Base-by-base conservation (phyloP, 2,113 vertebrate species). In the Pardalotus punctatus region DNA sequence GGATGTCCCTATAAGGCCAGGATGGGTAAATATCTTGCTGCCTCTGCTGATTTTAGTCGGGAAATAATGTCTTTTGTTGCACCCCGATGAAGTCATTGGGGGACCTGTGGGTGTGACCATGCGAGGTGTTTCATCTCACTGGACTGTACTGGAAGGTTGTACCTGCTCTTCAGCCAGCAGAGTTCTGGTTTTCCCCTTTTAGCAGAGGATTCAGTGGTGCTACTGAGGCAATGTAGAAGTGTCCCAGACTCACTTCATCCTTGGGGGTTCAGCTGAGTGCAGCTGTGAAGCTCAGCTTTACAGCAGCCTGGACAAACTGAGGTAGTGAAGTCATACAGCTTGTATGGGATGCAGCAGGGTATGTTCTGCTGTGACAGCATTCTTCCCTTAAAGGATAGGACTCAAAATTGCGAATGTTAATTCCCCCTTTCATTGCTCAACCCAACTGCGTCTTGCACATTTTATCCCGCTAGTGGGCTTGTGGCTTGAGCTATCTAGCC, bases 391-490 rank as follows among this genome's bases (percentile, higher is more conserved):
- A 29, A 77, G 18, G 11, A 17, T 62, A 24, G 29, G 27, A 10
- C 60, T 86, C 2, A 7, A 45, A 83, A 76, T n/a, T 48, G 0
- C 0, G 4, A 64, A 12, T 76, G 12, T 28, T 31, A n/a, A 57
- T 64, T 91, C 33, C 88, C 15, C 17, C n/a, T 62, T 62, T 24
- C 10, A 27, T 47, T 88, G 48, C 38, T 81, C 2, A 13, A 47
- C 27, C 7, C 1, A 2, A 12, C 12, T 38, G 64, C 36, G 14
- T 54, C 24, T 40, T 0, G 1, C 11, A 16, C 2, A 1, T 81
- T 71, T 61, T 82, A 29, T 73, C 40, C 11, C 14, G 11, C 21
- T 28, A 27, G 20, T 38, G 24, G 36, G 10, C 27, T 83, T 88
- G 29, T 77, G 64, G 10, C 56, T 87, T 56, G 50, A 80, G 31